Percentiles rank a stretch among this genome's conserved stretches.
Evolutionary conservation across 2,797 vertebrate genomes (phyloP).

Genomic region (Graptemys geographica): DNA sequence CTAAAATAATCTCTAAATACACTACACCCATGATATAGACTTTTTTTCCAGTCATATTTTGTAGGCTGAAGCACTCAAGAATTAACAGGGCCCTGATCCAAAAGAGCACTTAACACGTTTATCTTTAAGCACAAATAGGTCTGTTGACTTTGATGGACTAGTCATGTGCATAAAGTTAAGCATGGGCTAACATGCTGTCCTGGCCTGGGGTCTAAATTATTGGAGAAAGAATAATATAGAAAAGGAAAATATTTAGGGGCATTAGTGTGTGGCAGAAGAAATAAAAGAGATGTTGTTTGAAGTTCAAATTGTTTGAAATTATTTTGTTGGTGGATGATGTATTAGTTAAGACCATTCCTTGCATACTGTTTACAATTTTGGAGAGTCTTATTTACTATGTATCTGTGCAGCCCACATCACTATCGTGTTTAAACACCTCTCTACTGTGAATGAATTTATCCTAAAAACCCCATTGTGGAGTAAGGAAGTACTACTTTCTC

Average conservation of each 20-base stretch:
- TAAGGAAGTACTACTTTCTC: background rate
- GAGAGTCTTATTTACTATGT: background rate
- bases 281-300: background rate
- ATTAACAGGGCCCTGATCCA: background rate
- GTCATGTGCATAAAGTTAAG: background rate
- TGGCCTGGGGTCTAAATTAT: background rate
- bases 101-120: background rate
- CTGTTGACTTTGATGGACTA: background rate
- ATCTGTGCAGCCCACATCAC: background rate
- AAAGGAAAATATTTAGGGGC: background rate
- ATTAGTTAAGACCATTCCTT: background rate
- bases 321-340: background rate
- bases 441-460: background rate
- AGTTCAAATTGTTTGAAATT: background rate
- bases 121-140: background rate
- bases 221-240: background rate
- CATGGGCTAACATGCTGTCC: accelerated
- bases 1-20: background rate
- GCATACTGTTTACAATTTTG: background rate
- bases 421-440: background rate
- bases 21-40: background rate
- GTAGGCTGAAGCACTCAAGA: background rate
- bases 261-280: background rate
- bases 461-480: background rate
- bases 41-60: background rate